Evolutionary conservation across 2,113 vertebrate species (phyloP).

Genomic region (Zapornia atra): DNA sequence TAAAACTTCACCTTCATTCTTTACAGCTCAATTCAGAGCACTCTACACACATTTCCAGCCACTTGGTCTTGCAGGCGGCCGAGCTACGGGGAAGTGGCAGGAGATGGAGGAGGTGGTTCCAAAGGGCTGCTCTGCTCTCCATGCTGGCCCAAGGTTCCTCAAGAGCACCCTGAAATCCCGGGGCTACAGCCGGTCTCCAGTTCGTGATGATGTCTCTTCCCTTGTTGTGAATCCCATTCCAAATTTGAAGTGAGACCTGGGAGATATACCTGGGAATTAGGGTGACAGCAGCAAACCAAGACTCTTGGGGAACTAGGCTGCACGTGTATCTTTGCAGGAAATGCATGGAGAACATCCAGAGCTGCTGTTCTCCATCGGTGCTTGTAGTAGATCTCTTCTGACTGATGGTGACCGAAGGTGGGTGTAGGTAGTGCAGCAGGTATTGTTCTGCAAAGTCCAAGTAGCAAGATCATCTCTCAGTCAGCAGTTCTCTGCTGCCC

Average conservation of each 20-base stretch:
- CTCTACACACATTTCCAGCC: slow-evolving; percentile 53
- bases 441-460: background rate
- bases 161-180: background rate
- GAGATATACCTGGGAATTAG: background rate
- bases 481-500: background rate
- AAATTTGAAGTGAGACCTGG: background rate
- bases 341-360: background rate
- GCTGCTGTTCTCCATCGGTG: background rate
- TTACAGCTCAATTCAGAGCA: slow-evolving; percentile 73
- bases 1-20: slow-evolving; percentile 77
- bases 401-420: background rate
- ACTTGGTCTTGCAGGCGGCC: slow-evolving; percentile 37
- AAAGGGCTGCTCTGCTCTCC: background rate
- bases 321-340: background rate
- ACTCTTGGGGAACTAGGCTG: background rate
- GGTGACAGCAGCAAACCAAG: background rate
- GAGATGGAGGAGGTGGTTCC: background rate
- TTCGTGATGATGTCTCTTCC: background rate
- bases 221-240: background rate
- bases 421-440: background rate
- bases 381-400: background rate
- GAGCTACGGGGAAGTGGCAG: slow-evolving; percentile 49
- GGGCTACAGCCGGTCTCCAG: background rate
- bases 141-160: background rate
- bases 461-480: background rate